Percentiles rank a stretch among this genome's conserved stretches.
phyloP scores from a whole-genome alignment of 2,888 invertebrate genomes.

The Pristionchus japonicus region DNA sequence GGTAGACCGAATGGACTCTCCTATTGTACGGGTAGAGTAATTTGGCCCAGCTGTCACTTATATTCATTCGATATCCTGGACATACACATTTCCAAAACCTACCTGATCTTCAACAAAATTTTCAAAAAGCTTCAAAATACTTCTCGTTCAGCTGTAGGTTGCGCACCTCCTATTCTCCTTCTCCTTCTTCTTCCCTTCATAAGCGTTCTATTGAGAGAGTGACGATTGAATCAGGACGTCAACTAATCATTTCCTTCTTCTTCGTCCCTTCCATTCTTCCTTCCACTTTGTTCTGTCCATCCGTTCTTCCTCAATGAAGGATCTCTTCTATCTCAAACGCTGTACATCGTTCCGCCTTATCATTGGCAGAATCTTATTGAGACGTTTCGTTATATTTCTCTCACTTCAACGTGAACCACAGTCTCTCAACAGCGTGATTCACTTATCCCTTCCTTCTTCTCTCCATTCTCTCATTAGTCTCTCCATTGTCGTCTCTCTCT shows the following conservation, averaged over 20 bases:
- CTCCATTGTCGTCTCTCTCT: conserved; percentile 20
- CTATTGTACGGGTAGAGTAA: background rate
- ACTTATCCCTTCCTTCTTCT: background rate
- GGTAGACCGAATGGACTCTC: background rate
- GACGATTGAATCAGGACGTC: conserved; percentile 29
- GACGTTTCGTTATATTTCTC: background rate
- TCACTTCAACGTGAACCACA: background rate
- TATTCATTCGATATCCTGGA: too few species aligned
- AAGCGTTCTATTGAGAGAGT: conserved; percentile 37
- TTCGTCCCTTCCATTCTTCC: conserved; percentile 48
- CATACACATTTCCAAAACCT: too few species aligned
- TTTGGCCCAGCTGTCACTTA: background rate
- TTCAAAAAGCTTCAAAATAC: background rate
- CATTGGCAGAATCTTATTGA: background rate
- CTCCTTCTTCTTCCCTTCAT: conserved; percentile 43
- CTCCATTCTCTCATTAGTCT: background rate
- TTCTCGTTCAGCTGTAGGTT: background rate
- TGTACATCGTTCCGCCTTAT: background rate
- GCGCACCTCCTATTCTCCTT: conserved; percentile 36
- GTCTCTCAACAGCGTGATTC: background rate
- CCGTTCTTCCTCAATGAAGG: background rate
- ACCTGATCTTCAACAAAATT: too few species aligned
- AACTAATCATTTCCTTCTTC: conserved; percentile 47
- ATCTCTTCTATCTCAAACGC: background rate
- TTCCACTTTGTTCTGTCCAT: background rate